Conservation (phyloP, 1,140 invertebrate genomes). For the Leptinotarsa defecta region DNA sequence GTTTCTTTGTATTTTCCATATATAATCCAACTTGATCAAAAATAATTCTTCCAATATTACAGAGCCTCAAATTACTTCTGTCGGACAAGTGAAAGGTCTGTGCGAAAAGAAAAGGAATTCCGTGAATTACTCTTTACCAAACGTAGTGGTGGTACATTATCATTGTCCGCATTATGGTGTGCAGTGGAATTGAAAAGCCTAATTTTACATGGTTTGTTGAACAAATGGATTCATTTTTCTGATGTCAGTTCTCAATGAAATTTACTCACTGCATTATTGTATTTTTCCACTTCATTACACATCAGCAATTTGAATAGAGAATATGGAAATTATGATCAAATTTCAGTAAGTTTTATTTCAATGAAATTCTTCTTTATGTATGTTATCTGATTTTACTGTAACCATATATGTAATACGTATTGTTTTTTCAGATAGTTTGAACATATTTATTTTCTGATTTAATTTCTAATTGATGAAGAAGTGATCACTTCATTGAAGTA, state of each 20-base stretch:
- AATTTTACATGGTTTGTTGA: conserved; percentile 1
- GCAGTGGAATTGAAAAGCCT: neutral
- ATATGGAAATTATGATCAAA: neutral
- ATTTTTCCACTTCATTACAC: neutral
- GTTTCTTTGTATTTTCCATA: too few relatives aligned
- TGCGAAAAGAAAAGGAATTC: conserved; percentile 2
- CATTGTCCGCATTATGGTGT: neutral
- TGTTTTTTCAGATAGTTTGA: too few relatives aligned
- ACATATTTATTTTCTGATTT: too few relatives aligned
- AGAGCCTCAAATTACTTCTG: neutral
- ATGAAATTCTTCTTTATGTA: too few relatives aligned
- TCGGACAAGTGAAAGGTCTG: neutral
- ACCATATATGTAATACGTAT: too few relatives aligned
- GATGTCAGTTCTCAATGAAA: neutral
- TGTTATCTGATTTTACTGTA: too few relatives aligned
- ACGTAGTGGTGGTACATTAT: neutral
- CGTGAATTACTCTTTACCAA: conserved; percentile 2
- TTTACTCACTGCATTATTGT: neutral
- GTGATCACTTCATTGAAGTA: too few relatives aligned
- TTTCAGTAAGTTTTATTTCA: too few relatives aligned
- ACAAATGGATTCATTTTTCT: conserved; percentile 4
- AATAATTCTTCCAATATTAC: too few relatives aligned
- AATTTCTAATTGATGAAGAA: too few relatives aligned
- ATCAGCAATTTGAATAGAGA: neutral
- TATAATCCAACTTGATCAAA: too few relatives aligned